Percentiles rank a stretch among this genome's conserved stretches.
These are phyloP conservation scores for Byasa hedistus DNA, from an alignment of 2,888 invertebrate genomes.

Conservation along the genomic window DNA sequence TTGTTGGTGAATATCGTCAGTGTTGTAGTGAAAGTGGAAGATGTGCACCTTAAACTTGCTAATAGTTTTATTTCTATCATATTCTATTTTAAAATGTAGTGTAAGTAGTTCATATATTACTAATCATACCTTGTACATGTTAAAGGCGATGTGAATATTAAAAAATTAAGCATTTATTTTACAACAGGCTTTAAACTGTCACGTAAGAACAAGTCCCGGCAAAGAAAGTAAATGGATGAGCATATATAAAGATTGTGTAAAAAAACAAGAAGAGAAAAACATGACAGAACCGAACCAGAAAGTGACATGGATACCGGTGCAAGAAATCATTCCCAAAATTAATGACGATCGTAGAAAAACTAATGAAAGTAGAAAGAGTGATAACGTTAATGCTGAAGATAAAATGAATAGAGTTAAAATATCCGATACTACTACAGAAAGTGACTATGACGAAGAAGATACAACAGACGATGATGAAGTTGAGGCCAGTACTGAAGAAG, in stretches of 20 bases:
- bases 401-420: neutral
- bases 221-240: constrained; percentile 79
- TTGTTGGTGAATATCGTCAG: constrained; percentile 40
- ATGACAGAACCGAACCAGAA: constrained; percentile 47
- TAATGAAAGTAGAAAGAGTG: neutral
- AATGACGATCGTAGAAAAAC: neutral
- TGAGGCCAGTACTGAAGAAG: constrained; percentile 9
- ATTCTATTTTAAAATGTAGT: constrained; percentile 10
- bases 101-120: constrained; percentile 16
- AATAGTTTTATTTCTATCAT: constrained; percentile 19
- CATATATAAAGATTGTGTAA: constrained; percentile 79
- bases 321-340: neutral
- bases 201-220: constrained; percentile 76
- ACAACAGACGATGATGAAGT: neutral
- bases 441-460: constrained; percentile 5
- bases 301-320: neutral
- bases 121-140: neutral
- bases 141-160: too few species aligned
- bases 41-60: constrained; percentile 47
- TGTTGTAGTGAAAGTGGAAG: constrained; percentile 37
- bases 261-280: constrained; percentile 49
- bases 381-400: neutral
- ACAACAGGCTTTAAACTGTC: constrained; percentile 78
- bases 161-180: constrained; percentile 6
- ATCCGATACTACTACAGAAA: constrained; percentile 5